A percentile compares a stretch with the other conserved stretches of the same genome.
Conservation (phyloP, 2,888 invertebrate species). For the Parnassius orleans region DNA sequence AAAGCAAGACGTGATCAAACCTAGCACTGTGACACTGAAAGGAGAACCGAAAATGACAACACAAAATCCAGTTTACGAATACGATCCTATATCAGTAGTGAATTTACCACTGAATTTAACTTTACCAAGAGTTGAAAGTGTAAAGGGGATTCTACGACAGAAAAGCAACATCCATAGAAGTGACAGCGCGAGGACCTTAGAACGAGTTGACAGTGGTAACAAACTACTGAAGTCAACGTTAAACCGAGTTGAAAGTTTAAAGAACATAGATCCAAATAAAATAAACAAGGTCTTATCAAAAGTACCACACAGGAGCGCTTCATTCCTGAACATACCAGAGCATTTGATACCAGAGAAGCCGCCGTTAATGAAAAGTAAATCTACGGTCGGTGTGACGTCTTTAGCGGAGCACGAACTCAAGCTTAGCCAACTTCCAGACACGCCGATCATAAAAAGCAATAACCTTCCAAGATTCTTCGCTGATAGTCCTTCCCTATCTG, state of each 20-base stretch:
- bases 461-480: constrained; percentile 74
- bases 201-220: constrained; percentile 57
- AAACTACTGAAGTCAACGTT: constrained; percentile 52
- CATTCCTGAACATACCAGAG: constrained; percentile 72
- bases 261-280: constrained; percentile 65
- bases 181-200: constrained; percentile 62
- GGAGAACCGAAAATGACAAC: constrained; percentile 71
- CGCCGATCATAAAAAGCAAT: constrained; percentile 72
- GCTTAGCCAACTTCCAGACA: constrained; percentile 68
- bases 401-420: constrained; percentile 54
- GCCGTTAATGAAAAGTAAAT: constrained; percentile 65
- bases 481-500: constrained; percentile 60
- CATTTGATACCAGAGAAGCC: constrained; percentile 67
- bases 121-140: constrained; percentile 67
- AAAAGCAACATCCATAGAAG: constrained; percentile 58
- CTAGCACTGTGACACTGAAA: constrained; percentile 70
- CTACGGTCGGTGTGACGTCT: constrained; percentile 63
- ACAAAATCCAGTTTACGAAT: constrained; percentile 61
- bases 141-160: constrained; percentile 64
- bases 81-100: constrained; percentile 61
- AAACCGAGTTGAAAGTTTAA: constrained; percentile 70
- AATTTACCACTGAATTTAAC: constrained; percentile 57
- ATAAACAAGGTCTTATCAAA: constrained; percentile 67
- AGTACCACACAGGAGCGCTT: constrained; percentile 73
- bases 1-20: constrained; percentile 70